Percentiles rank a stretch among this genome's conserved stretches.
Conservation (phyloP, 2,888 invertebrate species). For the Sphinx pinastri region DNA sequence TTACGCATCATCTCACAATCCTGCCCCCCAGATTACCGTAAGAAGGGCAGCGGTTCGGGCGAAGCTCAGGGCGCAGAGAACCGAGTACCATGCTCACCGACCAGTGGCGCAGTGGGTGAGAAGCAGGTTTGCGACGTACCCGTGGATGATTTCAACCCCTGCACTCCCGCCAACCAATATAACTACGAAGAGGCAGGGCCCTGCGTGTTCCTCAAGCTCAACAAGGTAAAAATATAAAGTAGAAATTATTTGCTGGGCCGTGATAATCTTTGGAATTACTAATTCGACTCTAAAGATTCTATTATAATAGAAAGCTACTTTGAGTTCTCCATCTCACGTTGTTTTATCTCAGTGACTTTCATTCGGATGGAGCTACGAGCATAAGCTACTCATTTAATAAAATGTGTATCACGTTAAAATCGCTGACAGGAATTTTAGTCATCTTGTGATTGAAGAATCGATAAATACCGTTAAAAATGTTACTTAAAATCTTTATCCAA, state of each 20-base stretch:
- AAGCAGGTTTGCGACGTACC: constrained; percentile 94
- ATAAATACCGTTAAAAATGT: neutral
- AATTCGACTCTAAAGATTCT: too few relatives aligned
- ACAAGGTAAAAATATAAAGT: constrained; percentile 87
- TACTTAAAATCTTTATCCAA: too few relatives aligned
- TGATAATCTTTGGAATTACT: neutral
- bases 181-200: constrained; percentile 95
- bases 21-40: constrained; percentile 74
- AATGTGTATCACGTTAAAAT: neutral
- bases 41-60: constrained; percentile 75
- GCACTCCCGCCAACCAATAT: constrained; percentile 90
- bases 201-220: constrained; percentile 98
- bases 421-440: neutral
- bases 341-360: too few relatives aligned
- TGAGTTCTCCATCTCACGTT: too few relatives aligned
- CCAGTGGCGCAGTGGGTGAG: constrained; percentile 82
- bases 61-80: constrained; percentile 81
- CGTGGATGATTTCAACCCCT: constrained; percentile 88
- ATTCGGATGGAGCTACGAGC: too few relatives aligned
- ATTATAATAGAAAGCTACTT: too few relatives aligned
- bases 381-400: too few relatives aligned
- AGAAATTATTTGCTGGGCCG: neutral
- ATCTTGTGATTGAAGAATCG: too few relatives aligned
- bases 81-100: constrained; percentile 86
- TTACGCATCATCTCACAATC: too few relatives aligned